Evolutionary conservation across 2,113 vertebrate species (phyloP), one percentile per base, ranked within the genome.

Genomic region (Phrynosoma blainvillii): DNA sequence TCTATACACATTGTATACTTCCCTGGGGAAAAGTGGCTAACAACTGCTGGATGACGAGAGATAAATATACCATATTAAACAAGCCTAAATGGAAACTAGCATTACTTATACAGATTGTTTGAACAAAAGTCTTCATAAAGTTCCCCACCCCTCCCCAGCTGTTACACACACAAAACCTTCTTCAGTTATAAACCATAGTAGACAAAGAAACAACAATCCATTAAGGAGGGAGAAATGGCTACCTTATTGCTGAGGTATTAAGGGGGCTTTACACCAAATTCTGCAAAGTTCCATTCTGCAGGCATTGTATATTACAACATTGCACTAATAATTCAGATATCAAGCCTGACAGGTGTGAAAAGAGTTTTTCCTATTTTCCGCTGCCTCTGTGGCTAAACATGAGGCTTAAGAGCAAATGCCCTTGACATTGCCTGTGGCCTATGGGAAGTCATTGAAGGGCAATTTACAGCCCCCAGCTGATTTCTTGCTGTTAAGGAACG

Each of bases 391-490:
- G 7, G 82, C 65, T 73, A 84, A 84, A 74, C 66, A 27, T 47
- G 25, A 73, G 20, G 2, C 30, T 80, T 68, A 84, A 40, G 87
- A 65, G 84, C 87, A 84, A 59, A 70, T 71, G 81, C 47, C 75
- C 52, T 79, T 59, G 40, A 78, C 74, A 14, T 20, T 7, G 81
- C 77, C 78, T 68, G 32, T 32, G 30, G 68, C 27, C 68, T 71
- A 11, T 71, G 14, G 16, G 73, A 71, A 89, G 66, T 27, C 27
- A 65, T 30, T 62, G 83, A 84, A 91, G 76, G 0, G 0, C 32
- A 78, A 3, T 71, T n/a, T 1, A 68, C 73, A 47, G 0, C 0
- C 68, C 89, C 83, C 0, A 0, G 14, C 54, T 84, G 42, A n/a
- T 59, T 86, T 86, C 70, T 87, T 91, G 87, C 87, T 66, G 1